Conservation (phyloP, 2,888 invertebrate genomes). For the Ormyrus pomaceus region DNA sequence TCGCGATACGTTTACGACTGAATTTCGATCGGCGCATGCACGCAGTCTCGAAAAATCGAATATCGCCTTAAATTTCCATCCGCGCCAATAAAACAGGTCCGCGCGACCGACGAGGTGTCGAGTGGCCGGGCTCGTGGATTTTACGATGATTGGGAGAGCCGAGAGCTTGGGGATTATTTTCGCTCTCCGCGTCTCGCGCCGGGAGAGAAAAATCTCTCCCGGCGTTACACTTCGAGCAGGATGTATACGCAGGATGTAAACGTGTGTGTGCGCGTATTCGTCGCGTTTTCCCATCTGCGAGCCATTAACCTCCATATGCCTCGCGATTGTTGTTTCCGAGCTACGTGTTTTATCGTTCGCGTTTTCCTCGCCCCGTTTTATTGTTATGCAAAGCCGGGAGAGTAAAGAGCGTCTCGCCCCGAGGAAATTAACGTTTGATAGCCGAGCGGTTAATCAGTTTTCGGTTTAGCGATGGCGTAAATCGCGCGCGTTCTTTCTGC, state of each 20-base stretch:
- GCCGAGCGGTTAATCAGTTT: not conserved
- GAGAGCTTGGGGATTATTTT: not conserved
- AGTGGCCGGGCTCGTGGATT: conserved; percentile 3
- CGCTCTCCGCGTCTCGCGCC: not conserved
- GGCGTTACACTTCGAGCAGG: conserved; percentile 40
- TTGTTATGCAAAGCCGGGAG: conserved; percentile 24
- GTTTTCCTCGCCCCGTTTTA: conserved; percentile 3
- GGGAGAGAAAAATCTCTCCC: not conserved
- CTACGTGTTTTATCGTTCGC: conserved; percentile 13
- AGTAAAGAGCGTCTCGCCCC: not conserved
- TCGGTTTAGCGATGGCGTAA: no score
- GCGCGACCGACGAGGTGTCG: conserved; percentile 32
- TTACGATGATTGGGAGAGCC: conserved; percentile 49
- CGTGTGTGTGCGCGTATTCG: not conserved
- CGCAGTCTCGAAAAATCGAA: conserved; percentile 21
- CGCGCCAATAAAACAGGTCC: conserved; percentile 10
- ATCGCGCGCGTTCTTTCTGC: not conserved
- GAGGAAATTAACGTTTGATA: conserved; percentile 20
- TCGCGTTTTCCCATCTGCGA: conserved; percentile 55
- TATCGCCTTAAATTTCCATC: conserved; percentile 37
- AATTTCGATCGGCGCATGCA: conserved; percentile 1
- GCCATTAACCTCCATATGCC: conserved; percentile 60
- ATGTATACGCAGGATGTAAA: not conserved
- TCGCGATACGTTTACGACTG: conserved; percentile 27
- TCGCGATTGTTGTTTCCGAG: conserved; percentile 36